These are phyloP conservation scores for Psilopogon haemacephalus DNA, from an alignment of 2,113 vertebrate species.

Conservation along the genomic window DNA sequence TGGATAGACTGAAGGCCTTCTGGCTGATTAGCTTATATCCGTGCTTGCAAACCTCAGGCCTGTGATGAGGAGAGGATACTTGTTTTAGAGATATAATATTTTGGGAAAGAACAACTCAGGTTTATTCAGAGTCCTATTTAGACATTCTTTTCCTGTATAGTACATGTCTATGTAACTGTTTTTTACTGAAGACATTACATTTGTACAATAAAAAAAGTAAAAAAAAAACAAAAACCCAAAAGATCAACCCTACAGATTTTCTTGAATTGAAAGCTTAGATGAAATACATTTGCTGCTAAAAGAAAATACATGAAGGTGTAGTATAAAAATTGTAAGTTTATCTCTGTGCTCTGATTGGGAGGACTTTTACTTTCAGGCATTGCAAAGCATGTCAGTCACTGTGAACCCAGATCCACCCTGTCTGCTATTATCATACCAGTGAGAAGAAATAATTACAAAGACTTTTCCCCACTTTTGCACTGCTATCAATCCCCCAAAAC, in stretches of 20 bases:
- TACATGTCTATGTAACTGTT: not conserved
- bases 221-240: not conserved
- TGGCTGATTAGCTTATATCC: constrained; percentile 7
- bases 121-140: constrained; percentile 1
- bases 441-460: not conserved
- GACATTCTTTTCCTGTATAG: not conserved
- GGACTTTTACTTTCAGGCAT: not conserved
- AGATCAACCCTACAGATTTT: not conserved
- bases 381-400: not conserved
- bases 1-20: constrained; percentile 45
- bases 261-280: not conserved
- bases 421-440: not conserved
- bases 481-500: not conserved
- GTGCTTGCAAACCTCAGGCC: constrained; percentile 6
- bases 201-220: not conserved
- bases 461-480: not conserved
- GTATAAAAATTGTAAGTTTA: not conserved
- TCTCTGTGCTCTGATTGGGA: not conserved
- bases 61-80: not conserved
- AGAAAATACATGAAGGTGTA: not conserved
- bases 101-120: not conserved
- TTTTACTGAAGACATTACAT: not conserved
- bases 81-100: not conserved
- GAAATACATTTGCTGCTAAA: not conserved
- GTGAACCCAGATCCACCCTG: not conserved